phyloP scores from a whole-genome alignment of 1,140 invertebrate genomes.

The Triops cancriformis region DNA sequence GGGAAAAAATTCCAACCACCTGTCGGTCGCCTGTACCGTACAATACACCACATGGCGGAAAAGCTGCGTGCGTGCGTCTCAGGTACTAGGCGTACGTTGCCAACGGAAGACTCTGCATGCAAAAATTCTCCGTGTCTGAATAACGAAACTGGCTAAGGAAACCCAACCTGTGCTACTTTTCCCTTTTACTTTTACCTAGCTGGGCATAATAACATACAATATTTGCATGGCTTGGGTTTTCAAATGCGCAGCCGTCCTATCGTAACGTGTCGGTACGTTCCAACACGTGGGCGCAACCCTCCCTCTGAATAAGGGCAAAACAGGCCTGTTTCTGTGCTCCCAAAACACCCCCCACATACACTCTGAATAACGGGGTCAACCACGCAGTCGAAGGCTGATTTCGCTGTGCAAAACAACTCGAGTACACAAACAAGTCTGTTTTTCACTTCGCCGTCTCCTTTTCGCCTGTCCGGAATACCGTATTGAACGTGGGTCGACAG shows the following conservation, averaged over 20 bases:
- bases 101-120: not conserved
- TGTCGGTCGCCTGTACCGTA: not conserved
- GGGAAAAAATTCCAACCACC: not conserved
- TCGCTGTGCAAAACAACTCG: slow-evolving; percentile 4
- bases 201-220: not conserved
- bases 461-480: not conserved
- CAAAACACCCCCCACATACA: not conserved
- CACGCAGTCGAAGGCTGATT: not conserved
- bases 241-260: not conserved
- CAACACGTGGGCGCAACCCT: not conserved
- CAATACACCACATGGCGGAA: not conserved
- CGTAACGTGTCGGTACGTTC: not conserved
- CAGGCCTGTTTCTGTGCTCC: not conserved
- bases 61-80: not conserved
- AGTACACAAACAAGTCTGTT: slow-evolving; percentile 5
- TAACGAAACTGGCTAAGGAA: not conserved
- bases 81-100: not conserved
- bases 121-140: not conserved
- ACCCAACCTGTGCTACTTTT: not conserved
- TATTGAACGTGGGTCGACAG: too few relatives aligned
- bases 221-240: not conserved
- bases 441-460: not conserved
- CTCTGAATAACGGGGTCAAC: not conserved
- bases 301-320: not conserved
- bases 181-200: not conserved